Conservation (phyloP, 2,888 invertebrate genomes). For the Cataglyphis altisquamis region DNA sequence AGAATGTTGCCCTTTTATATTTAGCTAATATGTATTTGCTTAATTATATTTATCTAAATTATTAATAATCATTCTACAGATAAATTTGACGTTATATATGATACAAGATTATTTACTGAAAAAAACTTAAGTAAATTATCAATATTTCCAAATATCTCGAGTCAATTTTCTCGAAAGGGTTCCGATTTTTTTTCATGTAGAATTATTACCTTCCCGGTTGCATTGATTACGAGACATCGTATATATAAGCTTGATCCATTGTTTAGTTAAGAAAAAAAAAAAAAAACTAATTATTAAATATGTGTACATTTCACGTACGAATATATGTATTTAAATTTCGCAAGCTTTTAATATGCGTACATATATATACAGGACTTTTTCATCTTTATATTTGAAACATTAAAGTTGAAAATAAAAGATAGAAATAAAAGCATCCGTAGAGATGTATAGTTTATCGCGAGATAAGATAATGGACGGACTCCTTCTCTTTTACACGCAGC, state of each 20-base stretch:
- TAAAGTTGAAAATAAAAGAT: not conserved
- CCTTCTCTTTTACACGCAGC: not conserved
- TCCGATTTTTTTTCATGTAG: not conserved
- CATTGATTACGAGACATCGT: not conserved
- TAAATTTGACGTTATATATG: too few species aligned
- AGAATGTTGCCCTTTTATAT: too few species aligned
- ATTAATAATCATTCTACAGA: too few species aligned
- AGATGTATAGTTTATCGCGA: constrained; percentile 21
- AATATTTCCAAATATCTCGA: not conserved
- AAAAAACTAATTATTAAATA: not conserved
- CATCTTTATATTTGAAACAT: constrained; percentile 19
- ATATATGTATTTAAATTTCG: too few species aligned
- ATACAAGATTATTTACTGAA: not conserved
- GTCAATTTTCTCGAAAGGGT: not conserved
- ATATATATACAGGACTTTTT: constrained; percentile 19
- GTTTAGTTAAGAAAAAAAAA: not conserved
- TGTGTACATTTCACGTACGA: not conserved
- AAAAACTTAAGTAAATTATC: not conserved
- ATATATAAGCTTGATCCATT: not conserved
- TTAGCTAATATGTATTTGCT: not conserved
- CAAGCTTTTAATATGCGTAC: not conserved
- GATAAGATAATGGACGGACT: not conserved
- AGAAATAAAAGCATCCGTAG: constrained; percentile 6
- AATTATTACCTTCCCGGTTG: not conserved
- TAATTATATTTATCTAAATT: too few species aligned